These are phyloP conservation scores for Atopsyche davidsoni DNA, from an alignment of 1,140 invertebrate genomes.

Conservation along the genomic window DNA sequence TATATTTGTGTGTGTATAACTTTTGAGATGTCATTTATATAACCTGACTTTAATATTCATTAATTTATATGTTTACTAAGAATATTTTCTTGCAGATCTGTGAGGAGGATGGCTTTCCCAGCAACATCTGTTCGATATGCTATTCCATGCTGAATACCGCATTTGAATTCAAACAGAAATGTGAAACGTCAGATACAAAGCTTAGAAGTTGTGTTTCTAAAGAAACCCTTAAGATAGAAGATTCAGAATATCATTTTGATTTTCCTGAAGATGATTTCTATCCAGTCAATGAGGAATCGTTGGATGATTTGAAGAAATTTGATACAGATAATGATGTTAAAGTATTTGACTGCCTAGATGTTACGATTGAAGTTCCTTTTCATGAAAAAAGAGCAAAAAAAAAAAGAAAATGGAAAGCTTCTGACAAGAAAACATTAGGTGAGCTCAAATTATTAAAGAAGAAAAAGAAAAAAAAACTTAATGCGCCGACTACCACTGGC, in stretches of 20 bases:
- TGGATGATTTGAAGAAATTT: conserved; percentile 19
- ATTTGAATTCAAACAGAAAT: conserved; percentile 28
- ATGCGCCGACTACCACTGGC: neutral
- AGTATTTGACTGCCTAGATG: conserved; percentile 6
- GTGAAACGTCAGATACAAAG: conserved; percentile 25
- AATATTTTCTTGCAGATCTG: conserved; percentile 22
- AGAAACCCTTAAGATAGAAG: conserved; percentile 14
- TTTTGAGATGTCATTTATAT: neutral
- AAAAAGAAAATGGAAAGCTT: conserved; percentile 25
- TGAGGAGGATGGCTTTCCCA: conserved; percentile 27
- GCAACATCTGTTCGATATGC: conserved; percentile 22
- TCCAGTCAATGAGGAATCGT: conserved; percentile 1
- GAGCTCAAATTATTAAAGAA: conserved; percentile 11
- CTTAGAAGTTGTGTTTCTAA: conserved; percentile 20
- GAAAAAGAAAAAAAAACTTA: conserved; percentile 13
- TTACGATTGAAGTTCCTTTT: neutral
- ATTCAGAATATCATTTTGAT: conserved; percentile 16
- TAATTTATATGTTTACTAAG: neutral
- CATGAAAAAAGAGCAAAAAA: conserved; percentile 21
- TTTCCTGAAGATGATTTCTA: conserved; percentile 23
- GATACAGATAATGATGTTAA: conserved; percentile 19
- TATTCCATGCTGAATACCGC: conserved; percentile 27
- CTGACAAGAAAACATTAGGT: conserved; percentile 8
- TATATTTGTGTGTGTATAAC: neutral
- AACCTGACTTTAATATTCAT: neutral